Base-by-base conservation (phyloP, 2,888 invertebrate species). In the Sarcophaga subvicina region DNA sequence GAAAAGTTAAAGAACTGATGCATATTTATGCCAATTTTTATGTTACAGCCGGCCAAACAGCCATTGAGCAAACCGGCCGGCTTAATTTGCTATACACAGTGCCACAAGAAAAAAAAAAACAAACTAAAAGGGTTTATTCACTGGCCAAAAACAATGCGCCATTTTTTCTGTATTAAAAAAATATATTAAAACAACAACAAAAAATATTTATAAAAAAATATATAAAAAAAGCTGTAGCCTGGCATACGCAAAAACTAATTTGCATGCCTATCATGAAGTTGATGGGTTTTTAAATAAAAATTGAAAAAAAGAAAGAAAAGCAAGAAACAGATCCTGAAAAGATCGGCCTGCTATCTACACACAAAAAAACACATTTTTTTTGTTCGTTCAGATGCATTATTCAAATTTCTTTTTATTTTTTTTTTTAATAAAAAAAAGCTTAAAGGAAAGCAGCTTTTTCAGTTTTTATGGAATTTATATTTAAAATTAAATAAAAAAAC, bases 1-100 rank as follows among this genome's bases (percentile, higher is more conserved):
- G 10, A 76, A 80, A 84, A 80, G 80, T 71, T 71, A 85, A 86
- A 75, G 72, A 77, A 83, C 77, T 80, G 80, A 81, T 87, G 87
- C 87, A 87, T 87, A 87, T 87, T 87, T 87, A 87, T 84, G 87
- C 81, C 84, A 84, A 84, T 81, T 87, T 87, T 87, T 86, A 80
- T 86, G 77, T 86, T 86, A 83, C 83, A 83, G 86, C 86, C 86
- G 86, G 83, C 83, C 80, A 75, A 85, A 70, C 82, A 82, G 76
- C 83, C 80, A 83, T 54, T 54, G 54, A 54, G 59, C 83, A 70
- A 86, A 83, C 87, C 87, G 87, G 87, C 87, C 84, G 87, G 87
- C 87, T 84, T 87, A 84, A 81, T 79, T 77, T 77, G 63, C 82
- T 47, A 78, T 22, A 59, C 8, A 77, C 37, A 37, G 37, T 37